Percentiles rank a stretch among this genome's conserved stretches.
These are phyloP conservation scores for Zaprionus inermis DNA, from an alignment of 1,140 invertebrate species.

Conservation along the genomic window DNA sequence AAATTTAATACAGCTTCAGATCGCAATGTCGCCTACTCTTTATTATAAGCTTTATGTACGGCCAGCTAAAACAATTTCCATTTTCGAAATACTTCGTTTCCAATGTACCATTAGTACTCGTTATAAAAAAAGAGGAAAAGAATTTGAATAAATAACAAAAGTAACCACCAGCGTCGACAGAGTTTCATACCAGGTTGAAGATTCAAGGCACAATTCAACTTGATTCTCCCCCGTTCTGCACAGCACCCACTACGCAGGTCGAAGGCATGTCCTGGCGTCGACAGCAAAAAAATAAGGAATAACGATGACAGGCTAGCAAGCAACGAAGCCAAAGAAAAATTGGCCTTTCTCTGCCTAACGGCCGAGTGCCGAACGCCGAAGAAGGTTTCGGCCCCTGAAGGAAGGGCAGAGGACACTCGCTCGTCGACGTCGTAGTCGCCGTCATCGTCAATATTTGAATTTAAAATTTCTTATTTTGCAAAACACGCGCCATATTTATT, in stretches of 20 bases:
- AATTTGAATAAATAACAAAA: slow-evolving; percentile 64
- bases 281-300: slow-evolving; percentile 24
- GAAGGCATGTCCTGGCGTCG: slow-evolving; percentile 11
- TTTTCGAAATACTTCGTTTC: too few species aligned
- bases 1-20: too few species aligned
- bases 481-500: slow-evolving; percentile 78
- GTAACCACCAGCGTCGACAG: slow-evolving; percentile 56
- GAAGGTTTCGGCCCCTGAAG: neutral
- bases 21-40: too few species aligned
- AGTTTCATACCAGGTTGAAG: slow-evolving; percentile 25
- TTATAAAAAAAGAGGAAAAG: slow-evolving; percentile 23
- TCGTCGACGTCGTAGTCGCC: slow-evolving; percentile 49
- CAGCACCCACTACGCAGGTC: slow-evolving; percentile 9
- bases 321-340: slow-evolving; percentile 48
- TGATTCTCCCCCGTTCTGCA: slow-evolving; percentile 7
- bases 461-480: slow-evolving; percentile 74
- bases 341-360: slow-evolving; percentile 20
- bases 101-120: too few species aligned
- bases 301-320: slow-evolving; percentile 3
- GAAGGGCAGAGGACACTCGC: too few species aligned
- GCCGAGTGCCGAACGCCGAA: neutral
- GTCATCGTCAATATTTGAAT: slow-evolving; percentile 79
- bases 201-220: slow-evolving; percentile 32
- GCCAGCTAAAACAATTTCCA: too few species aligned
- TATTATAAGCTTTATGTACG: too few species aligned